A percentile compares a stretch with the other conserved stretches of the same genome.
Conservation (phyloP, 2,888 invertebrate genomes). For the Sthenelais limicola region DNA sequence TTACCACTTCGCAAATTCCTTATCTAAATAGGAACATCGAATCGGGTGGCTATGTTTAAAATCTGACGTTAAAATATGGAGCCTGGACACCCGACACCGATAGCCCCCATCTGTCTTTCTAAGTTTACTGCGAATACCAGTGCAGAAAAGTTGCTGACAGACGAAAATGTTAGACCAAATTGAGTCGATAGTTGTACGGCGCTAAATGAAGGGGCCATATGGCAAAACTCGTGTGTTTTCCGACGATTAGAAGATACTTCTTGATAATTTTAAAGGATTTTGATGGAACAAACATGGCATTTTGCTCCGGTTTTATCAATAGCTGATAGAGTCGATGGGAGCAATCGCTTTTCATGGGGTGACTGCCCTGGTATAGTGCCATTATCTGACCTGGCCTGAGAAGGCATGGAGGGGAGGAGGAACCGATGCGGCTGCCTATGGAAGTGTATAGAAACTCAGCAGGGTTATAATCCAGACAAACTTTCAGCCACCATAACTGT, state of each 20-base stretch:
- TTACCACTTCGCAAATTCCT: slow-evolving; percentile 53
- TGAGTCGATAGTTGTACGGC: slow-evolving; percentile 33
- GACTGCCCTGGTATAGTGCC: too few relatives aligned
- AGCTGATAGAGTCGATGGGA: too few relatives aligned
- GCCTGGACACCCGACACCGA: slow-evolving; percentile 52
- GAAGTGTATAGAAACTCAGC: too few relatives aligned
- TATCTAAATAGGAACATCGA: slow-evolving; percentile 57
- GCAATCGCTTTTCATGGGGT: too few relatives aligned
- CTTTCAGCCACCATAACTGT: too few relatives aligned
- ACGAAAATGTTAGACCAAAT: slow-evolving; percentile 41
- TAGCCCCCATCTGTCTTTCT: slow-evolving; percentile 54
- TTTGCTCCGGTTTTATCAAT: slow-evolving; percentile 9
- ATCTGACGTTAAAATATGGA: slow-evolving; percentile 56
- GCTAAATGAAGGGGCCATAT: slow-evolving; percentile 39
- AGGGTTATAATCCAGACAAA: too few relatives aligned
- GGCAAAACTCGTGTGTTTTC: slow-evolving; percentile 2
- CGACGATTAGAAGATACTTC: slow-evolving; percentile 24
- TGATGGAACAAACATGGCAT: slow-evolving; percentile 14
- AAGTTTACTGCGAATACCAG: slow-evolving; percentile 47
- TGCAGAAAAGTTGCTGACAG: slow-evolving; percentile 85
- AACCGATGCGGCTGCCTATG: too few relatives aligned
- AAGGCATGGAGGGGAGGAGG: too few relatives aligned
- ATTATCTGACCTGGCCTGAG: too few relatives aligned
- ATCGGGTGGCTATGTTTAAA: slow-evolving; percentile 53
- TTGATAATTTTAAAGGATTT: too few relatives aligned